Base-by-base conservation (phyloP, 2,797 vertebrate genomes). In the Thunnus albacares region DNA sequence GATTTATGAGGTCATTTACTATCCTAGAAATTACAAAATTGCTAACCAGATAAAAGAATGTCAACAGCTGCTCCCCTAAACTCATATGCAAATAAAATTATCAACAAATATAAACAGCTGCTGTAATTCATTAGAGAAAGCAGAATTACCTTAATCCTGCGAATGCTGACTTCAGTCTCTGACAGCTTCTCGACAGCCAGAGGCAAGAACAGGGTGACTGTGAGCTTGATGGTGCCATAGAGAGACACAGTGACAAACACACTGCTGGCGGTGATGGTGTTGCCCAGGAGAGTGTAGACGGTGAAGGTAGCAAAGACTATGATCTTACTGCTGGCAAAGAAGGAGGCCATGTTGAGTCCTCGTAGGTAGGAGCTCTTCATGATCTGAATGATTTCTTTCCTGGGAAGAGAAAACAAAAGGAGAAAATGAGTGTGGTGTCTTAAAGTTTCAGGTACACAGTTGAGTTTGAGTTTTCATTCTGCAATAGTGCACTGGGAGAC, bases 141-240 rank as follows among this genome's bases (percentile, higher is more conserved):
- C 24, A 35, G 10, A 26, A 13, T 51, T 89, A 99, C 98, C 97
- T 99, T 96, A 83, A 99, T 99, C 68, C 98, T 96, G 2, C 77
- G 93, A 79, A 99, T 92, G 95, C 98, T 99, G 89, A 99, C 92
- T 11, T 0, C 96, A 28, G 0, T 74, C 89, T 98, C 98, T 0
- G 96, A 98, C 15, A 95, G 92, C 87, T 81, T 97, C 95, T 99
- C 97, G 0, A 99, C 89, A 68, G 98, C 98, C 38, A 0, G 98
- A 98, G 93, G 38, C 11, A 99, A 99, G 95, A 99, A 99, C 15
- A 98, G 96, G 0, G 98, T 98, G 82, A 99, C 96, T 0, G 97
- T 98, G 92, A 99, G 92, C 1, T 96, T 94, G 38, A 38, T 38
- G 38, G 38, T 38, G 38, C 38, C 57, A 98, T 96, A 0, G 98